These are phyloP conservation scores for Gerris lacustris DNA, from an alignment of 2,888 invertebrate species.

Conservation along the genomic window DNA sequence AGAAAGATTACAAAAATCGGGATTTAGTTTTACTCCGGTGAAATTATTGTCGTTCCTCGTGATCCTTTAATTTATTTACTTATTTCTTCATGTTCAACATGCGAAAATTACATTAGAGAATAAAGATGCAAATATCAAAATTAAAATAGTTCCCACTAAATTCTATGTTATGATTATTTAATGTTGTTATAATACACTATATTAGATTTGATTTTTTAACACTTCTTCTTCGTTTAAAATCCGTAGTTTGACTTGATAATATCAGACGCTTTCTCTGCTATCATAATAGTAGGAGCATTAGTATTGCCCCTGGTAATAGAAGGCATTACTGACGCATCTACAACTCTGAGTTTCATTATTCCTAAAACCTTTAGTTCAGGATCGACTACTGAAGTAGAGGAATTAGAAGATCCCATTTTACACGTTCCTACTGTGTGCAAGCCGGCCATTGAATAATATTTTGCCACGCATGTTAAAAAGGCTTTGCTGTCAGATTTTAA, in stretches of 20 bases:
- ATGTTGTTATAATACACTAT: no score
- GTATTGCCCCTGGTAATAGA: slow-evolving; percentile 41
- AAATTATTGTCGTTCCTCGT: no score
- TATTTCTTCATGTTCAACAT: no score
- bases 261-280: slow-evolving; percentile 40
- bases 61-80: no score
- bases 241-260: slow-evolving; percentile 15
- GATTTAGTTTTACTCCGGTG: no score
- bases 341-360: slow-evolving; percentile 51
- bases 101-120: no score
- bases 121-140: no score
- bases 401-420: slow-evolving; percentile 36
- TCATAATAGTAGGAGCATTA: slow-evolving; percentile 45
- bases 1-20: no score
- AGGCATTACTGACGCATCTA: slow-evolving; percentile 59
- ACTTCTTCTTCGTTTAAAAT: no score
- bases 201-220: no score
- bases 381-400: slow-evolving; percentile 37
- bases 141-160: no score
- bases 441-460: slow-evolving; percentile 55
- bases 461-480: slow-evolving; percentile 53
- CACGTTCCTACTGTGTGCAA: slow-evolving; percentile 44
- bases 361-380: slow-evolving; percentile 45
- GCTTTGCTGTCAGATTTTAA: slow-evolving; percentile 47
- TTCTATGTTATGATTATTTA: no score